phyloP scores from a whole-genome alignment of 2,797 vertebrate species.

The Pangasius macronema region DNA sequence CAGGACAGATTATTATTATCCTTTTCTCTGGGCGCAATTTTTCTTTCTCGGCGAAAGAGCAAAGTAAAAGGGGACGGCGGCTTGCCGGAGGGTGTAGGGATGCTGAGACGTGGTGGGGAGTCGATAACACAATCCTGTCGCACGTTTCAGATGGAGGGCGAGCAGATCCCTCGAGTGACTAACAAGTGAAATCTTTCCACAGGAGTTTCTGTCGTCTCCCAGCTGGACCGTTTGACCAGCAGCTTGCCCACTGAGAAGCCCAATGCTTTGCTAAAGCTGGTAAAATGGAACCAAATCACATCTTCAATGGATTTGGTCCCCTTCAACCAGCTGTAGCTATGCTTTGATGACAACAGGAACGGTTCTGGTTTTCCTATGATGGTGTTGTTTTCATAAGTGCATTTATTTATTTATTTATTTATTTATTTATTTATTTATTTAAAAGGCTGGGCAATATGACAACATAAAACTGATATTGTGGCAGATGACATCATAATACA shows the following conservation, averaged over 20 bases:
- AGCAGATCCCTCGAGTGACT: neutral
- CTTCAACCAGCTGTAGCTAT: constrained; percentile 99
- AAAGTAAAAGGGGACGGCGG: neutral
- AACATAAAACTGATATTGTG: neutral
- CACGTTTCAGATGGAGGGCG: neutral
- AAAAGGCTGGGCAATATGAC: neutral
- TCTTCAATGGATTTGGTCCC: constrained; percentile 99
- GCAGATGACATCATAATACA: neutral
- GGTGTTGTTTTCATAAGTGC: neutral
- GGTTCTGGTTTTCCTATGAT: neutral
- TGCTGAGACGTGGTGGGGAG: neutral
- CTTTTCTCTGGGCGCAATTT: constrained; percentile 71
- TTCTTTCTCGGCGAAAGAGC: constrained; percentile 60
- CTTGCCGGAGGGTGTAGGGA: neutral
- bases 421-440: neutral
- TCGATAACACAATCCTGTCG: constrained; percentile 19
- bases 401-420: neutral
- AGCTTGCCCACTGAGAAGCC: constrained; percentile 51
- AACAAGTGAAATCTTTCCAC: neutral
- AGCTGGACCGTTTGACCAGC: neutral
- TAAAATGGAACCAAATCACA: constrained; percentile 99
- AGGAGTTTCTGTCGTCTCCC: neutral
- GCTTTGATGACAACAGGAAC: constrained; percentile 93
- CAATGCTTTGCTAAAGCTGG: constrained; percentile 99
- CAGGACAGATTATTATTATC: constrained; percentile 78